These are phyloP conservation scores for Argyrosomus regius DNA, from an alignment of 2,797 vertebrate genomes.

Conservation along the genomic window DNA sequence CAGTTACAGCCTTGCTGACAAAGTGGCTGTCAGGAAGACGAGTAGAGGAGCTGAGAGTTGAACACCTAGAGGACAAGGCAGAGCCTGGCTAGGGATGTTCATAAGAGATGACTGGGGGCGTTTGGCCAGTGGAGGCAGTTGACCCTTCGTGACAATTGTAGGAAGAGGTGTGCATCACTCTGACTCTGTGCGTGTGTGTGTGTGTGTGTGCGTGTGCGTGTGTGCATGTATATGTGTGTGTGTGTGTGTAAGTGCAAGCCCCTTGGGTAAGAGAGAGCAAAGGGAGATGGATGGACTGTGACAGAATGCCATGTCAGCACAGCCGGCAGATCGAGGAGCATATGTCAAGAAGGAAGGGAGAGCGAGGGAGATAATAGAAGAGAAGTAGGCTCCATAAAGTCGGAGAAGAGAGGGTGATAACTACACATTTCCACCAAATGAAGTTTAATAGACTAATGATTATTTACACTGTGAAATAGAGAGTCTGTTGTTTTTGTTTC, in stretches of 20 bases:
- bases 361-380: background rate
- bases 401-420: background rate
- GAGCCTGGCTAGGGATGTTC: constrained; percentile 12
- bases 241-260: constrained; percentile 14
- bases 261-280: constrained; percentile 42
- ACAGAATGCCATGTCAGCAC: constrained; percentile 72
- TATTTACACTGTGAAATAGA: background rate
- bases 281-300: constrained; percentile 64
- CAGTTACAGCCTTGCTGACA: constrained; percentile 18
- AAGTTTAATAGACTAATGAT: background rate
- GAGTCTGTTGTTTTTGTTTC: background rate
- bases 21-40: constrained; percentile 11
- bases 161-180: constrained; percentile 38
- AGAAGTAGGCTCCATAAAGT: background rate
- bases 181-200: background rate
- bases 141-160: constrained; percentile 56
- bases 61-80: constrained; percentile 27
- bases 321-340: constrained; percentile 57
- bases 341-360: constrained; percentile 44
- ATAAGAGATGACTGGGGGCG: constrained; percentile 43
- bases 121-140: constrained; percentile 50
- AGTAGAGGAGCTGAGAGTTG: constrained; percentile 24
- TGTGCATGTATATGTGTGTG: background rate
- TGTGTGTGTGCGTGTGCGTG: constrained; percentile 2
- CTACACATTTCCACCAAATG: background rate